Percentiles rank a stretch among this genome's conserved stretches.
Conservation (phyloP, 2,888 invertebrate genomes). For the Papilio elwesi region DNA sequence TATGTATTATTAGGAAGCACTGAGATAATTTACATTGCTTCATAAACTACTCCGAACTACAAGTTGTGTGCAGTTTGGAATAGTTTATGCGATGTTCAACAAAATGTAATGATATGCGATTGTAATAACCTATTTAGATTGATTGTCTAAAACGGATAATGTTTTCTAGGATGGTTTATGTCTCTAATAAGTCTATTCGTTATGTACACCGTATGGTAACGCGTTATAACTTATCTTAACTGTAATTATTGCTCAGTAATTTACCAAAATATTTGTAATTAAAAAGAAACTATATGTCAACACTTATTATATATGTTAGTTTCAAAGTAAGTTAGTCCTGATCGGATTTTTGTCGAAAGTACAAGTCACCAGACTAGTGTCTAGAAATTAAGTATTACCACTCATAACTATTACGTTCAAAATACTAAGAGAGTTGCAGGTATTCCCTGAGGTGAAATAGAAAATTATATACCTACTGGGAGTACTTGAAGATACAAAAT, state of each 20-base stretch:
- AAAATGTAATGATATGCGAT: slow-evolving; percentile 1
- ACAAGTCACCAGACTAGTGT: too few relatives aligned
- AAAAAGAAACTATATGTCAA: too few relatives aligned
- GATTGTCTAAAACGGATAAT: slow-evolving; percentile 8
- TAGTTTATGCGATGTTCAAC: not conserved
- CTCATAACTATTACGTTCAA: too few relatives aligned
- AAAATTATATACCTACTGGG: too few relatives aligned
- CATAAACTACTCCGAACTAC: slow-evolving; percentile 9
- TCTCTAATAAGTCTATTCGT: not conserved
- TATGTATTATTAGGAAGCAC: not conserved
- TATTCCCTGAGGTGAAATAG: too few relatives aligned
- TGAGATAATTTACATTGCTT: not conserved
- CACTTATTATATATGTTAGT: too few relatives aligned
- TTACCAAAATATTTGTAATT: too few relatives aligned
- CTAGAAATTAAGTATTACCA: too few relatives aligned
- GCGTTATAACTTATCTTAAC: not conserved
- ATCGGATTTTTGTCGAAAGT: too few relatives aligned
- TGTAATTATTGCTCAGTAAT: not conserved
- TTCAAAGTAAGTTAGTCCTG: too few relatives aligned
- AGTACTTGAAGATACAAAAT: too few relatives aligned
- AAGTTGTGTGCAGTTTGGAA: slow-evolving; percentile 7
- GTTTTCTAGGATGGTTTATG: not conserved
- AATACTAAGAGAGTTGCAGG: too few relatives aligned
- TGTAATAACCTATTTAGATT: slow-evolving; percentile 2
- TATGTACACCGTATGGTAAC: not conserved